phyloP scores from a whole-genome alignment of 1,140 invertebrate genomes.

The Conus ventricosus region DNA sequence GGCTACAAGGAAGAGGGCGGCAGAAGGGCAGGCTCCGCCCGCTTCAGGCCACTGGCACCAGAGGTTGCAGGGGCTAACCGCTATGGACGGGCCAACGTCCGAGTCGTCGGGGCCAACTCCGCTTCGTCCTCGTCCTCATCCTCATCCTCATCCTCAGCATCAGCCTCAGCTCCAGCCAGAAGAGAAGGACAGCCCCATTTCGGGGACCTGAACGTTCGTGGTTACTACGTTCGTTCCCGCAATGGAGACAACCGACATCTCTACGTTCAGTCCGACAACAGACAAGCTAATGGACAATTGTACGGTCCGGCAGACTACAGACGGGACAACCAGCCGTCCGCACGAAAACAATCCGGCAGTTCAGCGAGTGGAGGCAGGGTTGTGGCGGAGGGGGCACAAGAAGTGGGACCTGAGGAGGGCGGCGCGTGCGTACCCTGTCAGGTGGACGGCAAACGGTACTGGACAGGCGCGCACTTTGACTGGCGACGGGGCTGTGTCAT shows the following conservation, averaged over 20 bases:
- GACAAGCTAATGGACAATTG: background rate
- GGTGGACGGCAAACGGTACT: conserved; percentile 45
- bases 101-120: conserved; percentile 16
- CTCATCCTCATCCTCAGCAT: background rate
- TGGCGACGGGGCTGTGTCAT: conserved; percentile 47
- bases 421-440: conserved; percentile 39
- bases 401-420: background rate
- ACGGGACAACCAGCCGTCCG: background rate
- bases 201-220: background rate
- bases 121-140: background rate
- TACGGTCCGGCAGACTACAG: background rate
- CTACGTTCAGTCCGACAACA: background rate
- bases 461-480: conserved; percentile 42
- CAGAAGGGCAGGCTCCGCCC: background rate
- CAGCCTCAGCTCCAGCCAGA: background rate
- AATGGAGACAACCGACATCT: background rate
- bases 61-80: background rate
- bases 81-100: background rate
- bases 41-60: conserved; percentile 14
- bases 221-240: conserved; percentile 11
- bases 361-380: background rate
- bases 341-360: background rate
- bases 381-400: conserved; percentile 12
- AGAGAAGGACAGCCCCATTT: background rate
- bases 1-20: background rate